phyloP scores from a whole-genome alignment of 2,888 invertebrate genomes.

The Octonoba sinensis region DNA sequence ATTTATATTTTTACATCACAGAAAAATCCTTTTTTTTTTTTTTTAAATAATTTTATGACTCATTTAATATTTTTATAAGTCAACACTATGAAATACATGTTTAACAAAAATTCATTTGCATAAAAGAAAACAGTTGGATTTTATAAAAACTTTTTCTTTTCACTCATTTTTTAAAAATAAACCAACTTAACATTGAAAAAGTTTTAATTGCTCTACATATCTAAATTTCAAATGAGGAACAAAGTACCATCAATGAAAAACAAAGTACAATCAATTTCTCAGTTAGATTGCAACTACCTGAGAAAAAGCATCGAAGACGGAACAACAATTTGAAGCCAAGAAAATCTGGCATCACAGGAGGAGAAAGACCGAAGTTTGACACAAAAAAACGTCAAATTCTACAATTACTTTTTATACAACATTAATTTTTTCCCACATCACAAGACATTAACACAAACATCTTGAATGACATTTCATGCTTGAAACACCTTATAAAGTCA shows the following conservation, averaged over 20 bases:
- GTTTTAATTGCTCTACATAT: slow-evolving; percentile 6
- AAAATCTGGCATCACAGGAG: slow-evolving; percentile 29
- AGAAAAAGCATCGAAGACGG: slow-evolving; percentile 39
- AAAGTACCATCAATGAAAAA: slow-evolving; percentile 57
- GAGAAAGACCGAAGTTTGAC: slow-evolving; percentile 32
- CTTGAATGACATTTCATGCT: slow-evolving; percentile 11
- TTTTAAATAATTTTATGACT: too few relatives aligned
- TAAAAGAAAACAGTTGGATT: too few relatives aligned
- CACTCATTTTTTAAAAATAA: too few relatives aligned
- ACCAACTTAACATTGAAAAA: too few relatives aligned
- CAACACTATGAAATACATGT: too few relatives aligned
- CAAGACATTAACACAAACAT: slow-evolving; percentile 13
- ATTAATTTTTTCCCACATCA: slow-evolving; percentile 19
- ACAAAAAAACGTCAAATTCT: slow-evolving; percentile 28
- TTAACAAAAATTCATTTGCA: too few relatives aligned
- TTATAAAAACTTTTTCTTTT: too few relatives aligned
- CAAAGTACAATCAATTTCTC: slow-evolving; percentile 32
- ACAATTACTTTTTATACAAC: slow-evolving; percentile 17
- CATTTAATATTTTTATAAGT: too few relatives aligned
- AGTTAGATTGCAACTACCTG: slow-evolving; percentile 45
- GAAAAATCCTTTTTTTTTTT: too few relatives aligned
- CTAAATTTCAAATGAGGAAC: slow-evolving; percentile 51
- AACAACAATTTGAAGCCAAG: slow-evolving; percentile 25
- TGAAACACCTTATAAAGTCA: slow-evolving; percentile 5
- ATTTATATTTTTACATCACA: too few relatives aligned